Percentiles rank a stretch among this genome's conserved stretches.
phyloP scores from a whole-genome alignment of 2,113 vertebrate species.

The Anarhynchus alexandrinus region DNA sequence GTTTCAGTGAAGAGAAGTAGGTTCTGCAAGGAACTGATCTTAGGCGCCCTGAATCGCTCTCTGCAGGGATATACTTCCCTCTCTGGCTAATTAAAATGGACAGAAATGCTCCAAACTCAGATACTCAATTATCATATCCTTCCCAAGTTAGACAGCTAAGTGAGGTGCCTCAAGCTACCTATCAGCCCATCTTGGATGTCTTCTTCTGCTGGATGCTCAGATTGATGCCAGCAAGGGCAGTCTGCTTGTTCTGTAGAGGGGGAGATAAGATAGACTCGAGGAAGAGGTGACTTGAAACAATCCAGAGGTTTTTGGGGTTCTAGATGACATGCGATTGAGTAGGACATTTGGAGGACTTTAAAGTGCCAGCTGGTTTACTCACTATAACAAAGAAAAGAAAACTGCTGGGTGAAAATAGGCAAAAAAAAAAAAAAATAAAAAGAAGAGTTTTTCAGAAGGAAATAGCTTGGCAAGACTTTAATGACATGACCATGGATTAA shows the following conservation, averaged over 20 bases:
- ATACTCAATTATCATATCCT: neutral
- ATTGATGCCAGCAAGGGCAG: neutral
- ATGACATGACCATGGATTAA: neutral
- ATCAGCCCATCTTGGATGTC: neutral
- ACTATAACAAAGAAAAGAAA: neutral
- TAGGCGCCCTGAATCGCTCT: neutral
- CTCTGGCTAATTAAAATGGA: neutral
- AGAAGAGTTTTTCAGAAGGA: neutral
- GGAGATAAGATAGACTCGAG: neutral
- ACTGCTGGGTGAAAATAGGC: neutral
- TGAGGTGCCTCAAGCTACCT: neutral
- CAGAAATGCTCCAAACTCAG: neutral
- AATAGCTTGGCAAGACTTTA: neutral
- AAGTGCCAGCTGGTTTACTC: neutral
- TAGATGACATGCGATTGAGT: neutral
- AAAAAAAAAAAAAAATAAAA: neutral
- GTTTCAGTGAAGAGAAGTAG: neutral
- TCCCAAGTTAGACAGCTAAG: neutral
- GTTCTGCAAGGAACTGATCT: neutral
- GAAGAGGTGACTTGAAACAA: neutral
- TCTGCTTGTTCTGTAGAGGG: neutral
- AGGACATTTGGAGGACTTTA: neutral
- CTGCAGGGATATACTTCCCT: neutral
- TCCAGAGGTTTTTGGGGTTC: neutral
- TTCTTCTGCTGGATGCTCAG: neutral